Conservation (phyloP, 2,797 vertebrate species). For the Tinamus major region DNA sequence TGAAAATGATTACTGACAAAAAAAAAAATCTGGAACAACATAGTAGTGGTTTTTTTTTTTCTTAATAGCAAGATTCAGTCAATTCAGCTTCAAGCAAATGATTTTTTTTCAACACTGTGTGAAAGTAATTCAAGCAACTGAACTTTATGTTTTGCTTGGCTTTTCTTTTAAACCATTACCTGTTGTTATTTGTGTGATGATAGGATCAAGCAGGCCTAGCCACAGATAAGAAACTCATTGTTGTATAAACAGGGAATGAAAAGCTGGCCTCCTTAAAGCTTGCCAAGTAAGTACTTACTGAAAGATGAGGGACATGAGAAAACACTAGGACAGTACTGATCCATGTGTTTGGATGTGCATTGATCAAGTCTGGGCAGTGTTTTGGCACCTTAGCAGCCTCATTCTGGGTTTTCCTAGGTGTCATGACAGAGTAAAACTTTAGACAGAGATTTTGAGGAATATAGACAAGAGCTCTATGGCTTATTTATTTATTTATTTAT, state of each 20-base stretch:
- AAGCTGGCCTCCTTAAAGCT: constrained; percentile 1
- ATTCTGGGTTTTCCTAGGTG: neutral
- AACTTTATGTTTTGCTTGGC: neutral
- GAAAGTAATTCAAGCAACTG: neutral
- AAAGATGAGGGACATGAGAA: neutral
- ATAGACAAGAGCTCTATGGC: neutral
- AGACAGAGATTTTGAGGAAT: neutral
- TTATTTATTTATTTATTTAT: too few relatives aligned
- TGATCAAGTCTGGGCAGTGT: neutral
- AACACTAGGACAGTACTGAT: neutral
- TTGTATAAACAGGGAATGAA: constrained; percentile 48
- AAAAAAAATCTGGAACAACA: neutral
- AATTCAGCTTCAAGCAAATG: neutral
- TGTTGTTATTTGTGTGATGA: constrained; percentile 59
- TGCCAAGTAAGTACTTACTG: neutral
- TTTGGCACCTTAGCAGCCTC: neutral
- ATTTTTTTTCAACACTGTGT: neutral
- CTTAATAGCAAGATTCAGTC: neutral
- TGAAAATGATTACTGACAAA: constrained; percentile 27
- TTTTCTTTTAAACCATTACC: constrained; percentile 16
- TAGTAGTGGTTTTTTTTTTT: neutral
- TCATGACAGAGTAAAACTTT: neutral
- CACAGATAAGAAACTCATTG: constrained; percentile 51
- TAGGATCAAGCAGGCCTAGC: constrained; percentile 48
- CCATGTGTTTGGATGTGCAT: accelerated